phyloP scores from a whole-genome alignment of 2,888 invertebrate species.

The Cistogaster globosa region DNA sequence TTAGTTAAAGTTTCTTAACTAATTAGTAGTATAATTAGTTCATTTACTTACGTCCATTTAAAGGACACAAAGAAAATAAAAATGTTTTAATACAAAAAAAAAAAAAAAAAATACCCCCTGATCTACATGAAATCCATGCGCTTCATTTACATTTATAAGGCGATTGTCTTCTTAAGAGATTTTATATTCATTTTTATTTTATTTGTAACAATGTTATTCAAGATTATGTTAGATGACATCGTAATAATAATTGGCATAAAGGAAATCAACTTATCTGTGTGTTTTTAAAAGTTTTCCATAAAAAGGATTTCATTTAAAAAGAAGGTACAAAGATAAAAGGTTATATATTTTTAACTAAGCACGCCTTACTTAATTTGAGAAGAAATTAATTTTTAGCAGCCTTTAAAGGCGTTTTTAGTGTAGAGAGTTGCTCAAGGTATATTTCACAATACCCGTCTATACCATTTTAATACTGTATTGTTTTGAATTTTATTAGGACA shows the following conservation, averaged over 20 bases:
- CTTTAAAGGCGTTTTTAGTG: no score
- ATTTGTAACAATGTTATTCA: constrained; percentile 35
- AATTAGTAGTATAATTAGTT: constrained; percentile 64
- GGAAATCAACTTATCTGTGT: neutral
- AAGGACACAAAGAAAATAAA: constrained; percentile 21
- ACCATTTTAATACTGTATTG: no score
- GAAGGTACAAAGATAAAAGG: no score
- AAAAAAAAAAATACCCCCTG: constrained; percentile 2
- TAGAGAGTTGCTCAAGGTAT: no score
- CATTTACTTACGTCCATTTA: constrained; percentile 38
- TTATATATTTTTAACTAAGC: no score
- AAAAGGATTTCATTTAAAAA: no score
- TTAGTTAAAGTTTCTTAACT: constrained; percentile 59
- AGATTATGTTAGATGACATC: constrained; percentile 57
- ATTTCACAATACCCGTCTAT: no score
- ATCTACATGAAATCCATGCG: constrained; percentile 36
- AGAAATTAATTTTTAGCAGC: no score
- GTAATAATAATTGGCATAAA: neutral
- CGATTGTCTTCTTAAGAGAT: constrained; percentile 37
- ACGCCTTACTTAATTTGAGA: no score
- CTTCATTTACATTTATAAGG: constrained; percentile 42
- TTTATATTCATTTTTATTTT: constrained; percentile 25
- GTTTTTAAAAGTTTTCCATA: neutral
- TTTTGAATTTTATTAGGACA: no score
- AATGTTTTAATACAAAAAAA: constrained; percentile 18